Evolutionary conservation across 1,140 invertebrate genomes (phyloP).

Genomic region (Sitobion miscanthi): DNA sequence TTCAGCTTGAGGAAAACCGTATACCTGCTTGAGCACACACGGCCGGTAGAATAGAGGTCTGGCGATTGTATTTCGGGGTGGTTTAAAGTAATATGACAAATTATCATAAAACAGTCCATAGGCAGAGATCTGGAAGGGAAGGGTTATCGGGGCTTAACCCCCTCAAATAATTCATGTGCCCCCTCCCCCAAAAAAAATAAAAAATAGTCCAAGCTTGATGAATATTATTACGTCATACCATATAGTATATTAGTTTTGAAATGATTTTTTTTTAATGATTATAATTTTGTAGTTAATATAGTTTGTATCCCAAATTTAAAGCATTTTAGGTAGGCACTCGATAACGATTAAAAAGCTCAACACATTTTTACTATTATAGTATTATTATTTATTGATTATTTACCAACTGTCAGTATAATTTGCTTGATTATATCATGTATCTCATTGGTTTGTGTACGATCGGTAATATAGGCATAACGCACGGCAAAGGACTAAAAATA

Average conservation of each 20-base stretch:
- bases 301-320: neutral
- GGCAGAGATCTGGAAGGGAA: neutral
- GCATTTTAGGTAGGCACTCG: neutral
- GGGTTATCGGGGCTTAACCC: neutral
- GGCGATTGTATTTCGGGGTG: neutral
- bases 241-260: neutral
- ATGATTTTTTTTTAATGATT: neutral
- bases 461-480: neutral
- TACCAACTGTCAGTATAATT: neutral
- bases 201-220: neutral
- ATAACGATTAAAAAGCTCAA: neutral
- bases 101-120: neutral
- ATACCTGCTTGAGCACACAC: neutral
- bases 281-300: too few species aligned
- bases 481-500: neutral
- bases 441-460: neutral
- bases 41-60: neutral
- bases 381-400: neutral
- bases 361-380: neutral
- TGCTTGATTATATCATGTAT: too few species aligned
- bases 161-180: neutral
- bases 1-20: constrained; percentile 41
- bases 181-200: too few species aligned
- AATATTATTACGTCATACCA: neutral
- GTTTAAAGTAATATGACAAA: neutral